These are phyloP conservation scores for Hanleya hanleyi DNA, from an alignment of 2,888 invertebrate species.

Conservation along the genomic window DNA sequence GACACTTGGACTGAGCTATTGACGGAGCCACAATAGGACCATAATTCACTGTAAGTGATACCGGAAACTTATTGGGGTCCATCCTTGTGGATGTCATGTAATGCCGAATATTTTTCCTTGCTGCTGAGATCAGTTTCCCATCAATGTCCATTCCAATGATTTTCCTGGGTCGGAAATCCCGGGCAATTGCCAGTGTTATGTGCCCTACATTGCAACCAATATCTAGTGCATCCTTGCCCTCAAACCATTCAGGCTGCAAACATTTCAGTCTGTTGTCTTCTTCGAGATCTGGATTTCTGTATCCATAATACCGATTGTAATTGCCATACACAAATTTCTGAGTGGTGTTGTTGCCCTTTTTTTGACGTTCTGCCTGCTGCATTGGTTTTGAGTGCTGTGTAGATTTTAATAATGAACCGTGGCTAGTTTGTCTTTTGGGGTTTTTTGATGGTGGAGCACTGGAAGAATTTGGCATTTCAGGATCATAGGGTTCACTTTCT, in stretches of 20 bases:
- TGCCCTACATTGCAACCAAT: constrained; percentile 99
- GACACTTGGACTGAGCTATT: constrained; percentile 30
- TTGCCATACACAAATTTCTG: constrained; percentile 93
- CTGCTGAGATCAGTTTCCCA: constrained; percentile 85
- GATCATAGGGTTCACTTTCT: constrained; percentile 25
- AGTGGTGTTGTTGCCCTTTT: constrained; percentile 60
- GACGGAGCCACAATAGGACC: constrained; percentile 81
- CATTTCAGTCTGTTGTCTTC: constrained; percentile 87
- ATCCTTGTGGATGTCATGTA: constrained; percentile 75
- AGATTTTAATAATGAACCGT: constrained; percentile 19
- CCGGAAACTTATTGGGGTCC: constrained; percentile 80
- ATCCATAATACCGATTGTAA: constrained; percentile 97
- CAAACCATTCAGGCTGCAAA: constrained; percentile 88
- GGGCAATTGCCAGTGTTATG: constrained; percentile 91
- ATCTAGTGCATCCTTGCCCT: constrained; percentile 92
- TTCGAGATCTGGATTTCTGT: constrained; percentile 86
- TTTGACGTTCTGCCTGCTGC: background rate
- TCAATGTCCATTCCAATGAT: constrained; percentile 97
- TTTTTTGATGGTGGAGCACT: constrained; percentile 43
- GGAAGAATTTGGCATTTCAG: constrained; percentile 13
- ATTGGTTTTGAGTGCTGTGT: constrained; percentile 12
- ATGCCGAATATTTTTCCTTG: constrained; percentile 83
- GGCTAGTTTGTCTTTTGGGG: constrained; percentile 36
- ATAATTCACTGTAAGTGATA: constrained; percentile 90
- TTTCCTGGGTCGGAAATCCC: constrained; percentile 87